Evolutionary conservation across 2,888 invertebrate species (phyloP), one percentile per base, ranked within the genome.

Genomic region (Diarsia mendica): DNA sequence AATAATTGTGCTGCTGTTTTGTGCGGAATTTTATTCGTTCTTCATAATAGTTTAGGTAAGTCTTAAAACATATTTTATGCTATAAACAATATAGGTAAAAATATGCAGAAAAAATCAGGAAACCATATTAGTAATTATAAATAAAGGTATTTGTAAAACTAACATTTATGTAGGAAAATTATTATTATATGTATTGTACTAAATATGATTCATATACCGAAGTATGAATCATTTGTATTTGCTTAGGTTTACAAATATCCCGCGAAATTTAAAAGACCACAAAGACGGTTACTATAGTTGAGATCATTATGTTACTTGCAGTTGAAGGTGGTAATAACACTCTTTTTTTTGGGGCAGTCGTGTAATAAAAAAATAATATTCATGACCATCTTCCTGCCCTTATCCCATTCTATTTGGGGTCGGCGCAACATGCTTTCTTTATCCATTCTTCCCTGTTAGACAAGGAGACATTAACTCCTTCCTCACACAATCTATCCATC

Each of bases 31-130:
- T 72, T 85, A 55, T 75, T 87, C 44, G 53, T 86, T 75, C 49
- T 84, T 9, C 75, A 86, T 72, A 75, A 51, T 70, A 74, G 60
- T 73, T 55, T 60, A 49, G 85, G 89, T 89, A 75, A 87, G 86
- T 81, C 48, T 49, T 9, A 2, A 13, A 39, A n/a, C 1, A 4
- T 18, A 2, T 55, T 81, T 63, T 49, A 33, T 9, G 15, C 10
- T 23, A 49, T 23, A n/a, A 46, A 13, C 8, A n/a, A 13, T 0
- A 23, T n/a, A 2, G 10, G 3, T 15, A 73, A 48, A 23, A 55
- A 48, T 46, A 44, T 28, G 20, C 11, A 28, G 1, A 0, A 64
- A 15, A 1, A 46, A n/a, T 28, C 3, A n/a, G 33, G 28, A 39
- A 39, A 48, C 33, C 11, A n/a, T 33, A 39, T 8, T 39, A n/a